Conservation (phyloP, 2,797 vertebrate species). For the Hylomyscus alleni region DNA sequence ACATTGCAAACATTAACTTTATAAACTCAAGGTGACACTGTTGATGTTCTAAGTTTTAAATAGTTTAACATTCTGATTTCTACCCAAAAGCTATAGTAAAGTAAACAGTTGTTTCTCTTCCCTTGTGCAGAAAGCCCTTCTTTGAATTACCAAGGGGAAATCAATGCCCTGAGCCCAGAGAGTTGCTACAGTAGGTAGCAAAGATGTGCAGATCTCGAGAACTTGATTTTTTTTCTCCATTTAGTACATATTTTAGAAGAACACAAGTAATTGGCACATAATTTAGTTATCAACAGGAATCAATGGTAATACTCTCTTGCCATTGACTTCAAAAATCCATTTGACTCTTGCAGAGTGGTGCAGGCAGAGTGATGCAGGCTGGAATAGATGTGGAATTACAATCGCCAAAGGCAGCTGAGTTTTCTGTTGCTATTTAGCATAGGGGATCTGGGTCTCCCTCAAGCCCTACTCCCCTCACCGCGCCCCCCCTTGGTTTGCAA, state of each 20-base stretch:
- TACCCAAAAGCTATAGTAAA: constrained; percentile 17
- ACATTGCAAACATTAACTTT: constrained; percentile 1
- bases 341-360: constrained; percentile 7
- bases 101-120: background rate
- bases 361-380: constrained; percentile 41
- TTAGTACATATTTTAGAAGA: constrained; percentile 60
- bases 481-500: no score
- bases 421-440: background rate
- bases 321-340: constrained; percentile 39
- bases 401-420: background rate
- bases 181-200: background rate
- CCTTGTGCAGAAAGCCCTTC: background rate
- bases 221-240: constrained; percentile 30
- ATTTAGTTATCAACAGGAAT: constrained; percentile 66
- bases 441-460: constrained; percentile 35
- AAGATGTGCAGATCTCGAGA: constrained; percentile 1
- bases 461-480: background rate
- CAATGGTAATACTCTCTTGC: background rate
- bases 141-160: constrained; percentile 46
- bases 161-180: constrained; percentile 26
- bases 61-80: background rate
- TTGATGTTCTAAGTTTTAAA: background rate
- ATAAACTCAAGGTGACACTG: constrained; percentile 25
- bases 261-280: constrained; percentile 28
- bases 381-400: background rate